A percentile compares a stretch with the other conserved stretches of the same genome.
phyloP scores from a whole-genome alignment of 1,140 invertebrate species.

The Pseudomyrmex dendroicus region DNA sequence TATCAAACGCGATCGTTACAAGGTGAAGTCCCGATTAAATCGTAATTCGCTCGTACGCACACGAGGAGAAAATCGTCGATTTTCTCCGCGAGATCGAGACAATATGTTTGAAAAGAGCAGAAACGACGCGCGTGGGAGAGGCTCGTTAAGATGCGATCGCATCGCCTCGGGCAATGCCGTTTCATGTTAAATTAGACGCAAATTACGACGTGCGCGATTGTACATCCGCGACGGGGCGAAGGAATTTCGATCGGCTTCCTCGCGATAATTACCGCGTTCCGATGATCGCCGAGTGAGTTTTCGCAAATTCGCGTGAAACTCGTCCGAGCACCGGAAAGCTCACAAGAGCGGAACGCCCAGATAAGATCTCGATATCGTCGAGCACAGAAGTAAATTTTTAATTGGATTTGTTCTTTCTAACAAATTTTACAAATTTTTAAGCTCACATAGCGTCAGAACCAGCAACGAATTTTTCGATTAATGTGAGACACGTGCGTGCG shows the following conservation, averaged over 20 bases:
- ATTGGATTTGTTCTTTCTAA: neutral
- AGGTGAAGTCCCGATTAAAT: constrained; percentile 58
- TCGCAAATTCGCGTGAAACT: neutral
- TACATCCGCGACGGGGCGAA: neutral
- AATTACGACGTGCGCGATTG: constrained; percentile 18
- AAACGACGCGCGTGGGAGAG: constrained; percentile 38
- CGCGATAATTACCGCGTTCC: constrained; percentile 19
- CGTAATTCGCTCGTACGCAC: neutral
- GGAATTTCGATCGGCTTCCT: constrained; percentile 12
- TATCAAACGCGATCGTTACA: constrained; percentile 34
- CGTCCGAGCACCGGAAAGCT: neutral
- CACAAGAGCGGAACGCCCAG: neutral
- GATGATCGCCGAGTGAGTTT: neutral
- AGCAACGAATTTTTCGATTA: too few species aligned
- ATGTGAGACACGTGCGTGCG: too few species aligned
- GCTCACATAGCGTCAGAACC: too few species aligned
- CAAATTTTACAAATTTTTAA: too few species aligned
- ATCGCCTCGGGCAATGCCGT: constrained; percentile 20
- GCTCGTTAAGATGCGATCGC: constrained; percentile 51
- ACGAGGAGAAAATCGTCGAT: constrained; percentile 30
- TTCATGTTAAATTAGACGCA: constrained; percentile 44
- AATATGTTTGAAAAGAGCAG: constrained; percentile 31
- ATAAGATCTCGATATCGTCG: neutral
- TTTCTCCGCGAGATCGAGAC: constrained; percentile 52
- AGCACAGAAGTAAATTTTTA: neutral